Evolutionary conservation across 1,140 invertebrate genomes (phyloP).

Genomic region (Drosophila serrata): DNA sequence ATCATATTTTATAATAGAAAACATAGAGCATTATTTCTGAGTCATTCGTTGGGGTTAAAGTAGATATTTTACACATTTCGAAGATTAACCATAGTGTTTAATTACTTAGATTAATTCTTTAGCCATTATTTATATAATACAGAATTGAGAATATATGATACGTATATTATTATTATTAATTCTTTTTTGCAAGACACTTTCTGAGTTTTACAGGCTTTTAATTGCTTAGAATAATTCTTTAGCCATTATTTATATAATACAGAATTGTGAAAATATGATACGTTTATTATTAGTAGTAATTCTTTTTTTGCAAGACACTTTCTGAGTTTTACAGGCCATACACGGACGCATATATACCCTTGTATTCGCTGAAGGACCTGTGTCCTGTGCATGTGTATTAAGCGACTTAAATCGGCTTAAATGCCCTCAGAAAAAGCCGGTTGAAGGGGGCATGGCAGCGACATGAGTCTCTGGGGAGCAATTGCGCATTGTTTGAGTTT

Average conservation of each 20-base stretch:
- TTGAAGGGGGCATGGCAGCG: slow-evolving; percentile 6
- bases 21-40: neutral
- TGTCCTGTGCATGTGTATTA: slow-evolving; percentile 38
- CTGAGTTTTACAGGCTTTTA: too few species aligned
- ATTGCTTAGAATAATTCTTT: too few species aligned
- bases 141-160: neutral
- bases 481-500: slow-evolving; percentile 34
- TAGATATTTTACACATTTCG: neutral
- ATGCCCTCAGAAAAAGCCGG: slow-evolving; percentile 33
- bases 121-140: neutral
- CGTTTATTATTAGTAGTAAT: too few species aligned
- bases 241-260: too few species aligned
- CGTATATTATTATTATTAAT: too few species aligned
- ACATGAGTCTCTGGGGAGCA: slow-evolving; percentile 29
- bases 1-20: neutral
- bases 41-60: neutral
- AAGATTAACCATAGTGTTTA: neutral
- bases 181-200: too few species aligned
- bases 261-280: too few species aligned
- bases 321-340: too few species aligned
- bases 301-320: too few species aligned
- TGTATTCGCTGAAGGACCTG: slow-evolving; percentile 14
- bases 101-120: neutral
- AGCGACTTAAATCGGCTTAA: slow-evolving; percentile 71
- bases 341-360: neutral